Percentiles rank a stretch among this genome's conserved stretches.
phyloP scores from a whole-genome alignment of 2,113 vertebrate species.

The Chaetura pelagica region DNA sequence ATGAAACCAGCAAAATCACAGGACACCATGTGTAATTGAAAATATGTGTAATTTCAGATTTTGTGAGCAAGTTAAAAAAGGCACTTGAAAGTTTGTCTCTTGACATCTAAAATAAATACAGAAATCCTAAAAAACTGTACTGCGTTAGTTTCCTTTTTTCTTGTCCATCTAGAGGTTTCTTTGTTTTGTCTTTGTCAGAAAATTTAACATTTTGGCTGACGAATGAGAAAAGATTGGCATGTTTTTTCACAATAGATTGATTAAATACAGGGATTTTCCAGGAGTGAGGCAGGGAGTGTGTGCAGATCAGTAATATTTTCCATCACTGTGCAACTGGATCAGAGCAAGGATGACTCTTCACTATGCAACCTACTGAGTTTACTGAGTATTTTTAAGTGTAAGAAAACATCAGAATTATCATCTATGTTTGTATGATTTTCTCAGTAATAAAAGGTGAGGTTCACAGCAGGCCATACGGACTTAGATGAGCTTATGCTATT shows the following conservation, averaged over 20 bases:
- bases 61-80: neutral
- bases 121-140: accelerated
- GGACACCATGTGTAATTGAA: neutral
- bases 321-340: neutral
- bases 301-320: neutral
- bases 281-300: neutral
- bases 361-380: neutral
- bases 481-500: neutral
- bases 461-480: neutral
- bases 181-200: neutral
- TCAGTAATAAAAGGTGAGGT: neutral
- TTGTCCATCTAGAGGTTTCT: neutral
- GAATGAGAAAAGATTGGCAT: neutral
- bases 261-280: slow-evolving; percentile 39
- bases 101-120: neutral
- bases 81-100: neutral
- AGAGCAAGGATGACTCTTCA: neutral
- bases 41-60: neutral
- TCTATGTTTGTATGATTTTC: neutral
- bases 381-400: neutral
- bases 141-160: neutral
- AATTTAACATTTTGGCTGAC: neutral
- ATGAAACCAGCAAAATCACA: neutral
- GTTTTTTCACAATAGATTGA: neutral
- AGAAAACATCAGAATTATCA: neutral